These are phyloP conservation scores for Hypsibius dujardini DNA, from an alignment of 1,140 invertebrate species.

Conservation along the genomic window DNA sequence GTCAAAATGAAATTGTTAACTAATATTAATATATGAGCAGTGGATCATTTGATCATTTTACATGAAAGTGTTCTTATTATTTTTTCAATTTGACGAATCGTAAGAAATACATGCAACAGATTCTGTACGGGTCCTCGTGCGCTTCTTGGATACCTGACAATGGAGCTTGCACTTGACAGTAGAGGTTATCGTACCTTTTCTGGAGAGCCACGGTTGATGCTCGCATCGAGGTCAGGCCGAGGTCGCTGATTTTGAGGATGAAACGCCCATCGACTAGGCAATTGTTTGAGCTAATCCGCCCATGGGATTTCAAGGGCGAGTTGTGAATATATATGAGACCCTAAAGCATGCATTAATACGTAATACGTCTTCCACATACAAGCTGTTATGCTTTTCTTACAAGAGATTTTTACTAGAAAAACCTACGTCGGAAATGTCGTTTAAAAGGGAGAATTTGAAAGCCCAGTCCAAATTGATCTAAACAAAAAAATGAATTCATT, in stretches of 20 bases:
- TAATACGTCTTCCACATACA: no score
- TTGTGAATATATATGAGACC: constrained; percentile 84
- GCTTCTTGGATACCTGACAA: no score
- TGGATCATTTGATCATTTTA: no score
- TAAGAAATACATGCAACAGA: no score
- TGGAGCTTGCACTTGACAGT: no score
- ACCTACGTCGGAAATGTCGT: constrained; percentile 63
- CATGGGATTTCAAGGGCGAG: constrained; percentile 74
- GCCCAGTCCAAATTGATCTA: constrained; percentile 78
- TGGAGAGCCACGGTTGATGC: not conserved
- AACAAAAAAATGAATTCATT: constrained; percentile 74
- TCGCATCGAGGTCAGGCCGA: constrained; percentile 58
- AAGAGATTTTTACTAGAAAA: not conserved
- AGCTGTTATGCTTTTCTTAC: no score
- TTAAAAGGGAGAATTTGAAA: constrained; percentile 81
- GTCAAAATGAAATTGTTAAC: no score
- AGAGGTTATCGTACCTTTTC: not conserved
- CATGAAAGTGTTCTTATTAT: no score
- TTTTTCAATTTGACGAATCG: no score
- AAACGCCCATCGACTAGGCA: constrained; percentile 94
- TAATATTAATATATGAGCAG: no score
- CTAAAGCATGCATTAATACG: constrained; percentile 33
- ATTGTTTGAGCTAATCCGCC: constrained; percentile 85
- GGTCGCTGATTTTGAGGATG: constrained; percentile 90
- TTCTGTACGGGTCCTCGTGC: no score